A percentile compares a stretch with the other conserved stretches of the same genome.
phyloP scores from a whole-genome alignment of 2,888 invertebrate genomes.

The Melipona beecheii region DNA sequence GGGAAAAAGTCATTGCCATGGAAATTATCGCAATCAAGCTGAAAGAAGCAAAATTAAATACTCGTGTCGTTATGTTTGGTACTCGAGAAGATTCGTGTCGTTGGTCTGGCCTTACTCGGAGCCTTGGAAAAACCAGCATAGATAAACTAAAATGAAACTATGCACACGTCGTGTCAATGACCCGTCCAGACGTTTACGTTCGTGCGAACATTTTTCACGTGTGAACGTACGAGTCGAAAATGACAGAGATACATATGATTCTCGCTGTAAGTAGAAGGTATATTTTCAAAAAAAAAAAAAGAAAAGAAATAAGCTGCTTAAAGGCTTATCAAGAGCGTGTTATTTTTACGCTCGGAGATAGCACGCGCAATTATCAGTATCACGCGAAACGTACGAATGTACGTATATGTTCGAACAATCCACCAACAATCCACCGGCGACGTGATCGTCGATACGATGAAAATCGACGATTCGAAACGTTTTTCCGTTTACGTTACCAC shows the following conservation, averaged over 20 bases:
- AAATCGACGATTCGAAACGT: neutral
- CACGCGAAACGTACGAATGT: neutral
- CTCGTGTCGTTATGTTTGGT: conserved; percentile 22
- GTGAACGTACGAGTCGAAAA: neutral
- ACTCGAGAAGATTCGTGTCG: neutral
- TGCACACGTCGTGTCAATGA: neutral
- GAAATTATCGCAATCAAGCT: conserved; percentile 60
- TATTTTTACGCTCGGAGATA: conserved; percentile 28
- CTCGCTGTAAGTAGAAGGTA: neutral
- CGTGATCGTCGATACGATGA: neutral
- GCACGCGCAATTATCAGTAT: conserved; percentile 11
- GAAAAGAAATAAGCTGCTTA: neutral
- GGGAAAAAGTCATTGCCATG: conserved; percentile 62
- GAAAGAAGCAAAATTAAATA: conserved; percentile 56
- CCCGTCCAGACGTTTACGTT: neutral
- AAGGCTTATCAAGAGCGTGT: conserved; percentile 29
- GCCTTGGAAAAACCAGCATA: neutral
- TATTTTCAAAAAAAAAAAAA: neutral
- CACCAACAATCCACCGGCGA: too few species aligned
- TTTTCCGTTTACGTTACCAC: neutral
- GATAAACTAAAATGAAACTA: conserved; percentile 15
- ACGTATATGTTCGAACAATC: neutral
- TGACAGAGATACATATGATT: neutral
- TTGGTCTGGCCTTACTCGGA: conserved; percentile 26
- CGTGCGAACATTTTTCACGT: neutral